phyloP scores from a whole-genome alignment of 2,888 invertebrate genomes.

The Ormyrus rosae region DNA sequence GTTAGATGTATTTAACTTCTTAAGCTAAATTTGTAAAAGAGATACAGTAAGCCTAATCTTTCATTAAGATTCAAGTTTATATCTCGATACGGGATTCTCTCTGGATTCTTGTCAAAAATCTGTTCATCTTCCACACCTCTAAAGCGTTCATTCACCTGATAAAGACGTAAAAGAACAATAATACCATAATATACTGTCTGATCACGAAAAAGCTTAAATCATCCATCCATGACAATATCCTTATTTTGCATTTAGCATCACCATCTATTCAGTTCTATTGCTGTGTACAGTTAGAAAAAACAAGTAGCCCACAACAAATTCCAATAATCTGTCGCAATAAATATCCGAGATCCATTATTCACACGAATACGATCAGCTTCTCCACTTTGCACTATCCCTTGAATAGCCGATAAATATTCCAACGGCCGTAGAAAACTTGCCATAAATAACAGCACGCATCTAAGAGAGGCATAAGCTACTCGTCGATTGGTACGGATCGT shows the following conservation, averaged over 20 bases:
- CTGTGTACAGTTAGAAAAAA: neutral
- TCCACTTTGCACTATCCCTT: conserved; percentile 37
- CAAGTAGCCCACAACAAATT: conserved; percentile 29
- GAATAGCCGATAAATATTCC: conserved; percentile 52
- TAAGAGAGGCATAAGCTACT: conserved; percentile 42
- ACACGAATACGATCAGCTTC: conserved; percentile 34
- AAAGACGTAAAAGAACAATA: conserved; percentile 11
- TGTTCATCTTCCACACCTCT: too few relatives aligned
- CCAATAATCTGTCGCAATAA: conserved; percentile 45
- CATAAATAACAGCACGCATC: conserved; percentile 51
- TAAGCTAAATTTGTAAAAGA: neutral
- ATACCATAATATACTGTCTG: neutral
- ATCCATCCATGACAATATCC: conserved; percentile 10
- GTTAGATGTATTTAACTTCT: too few relatives aligned
- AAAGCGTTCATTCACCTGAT: neutral
- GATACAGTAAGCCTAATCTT: neutral
- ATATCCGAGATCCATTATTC: conserved; percentile 23
- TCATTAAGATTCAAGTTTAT: neutral
- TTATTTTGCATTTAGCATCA: neutral
- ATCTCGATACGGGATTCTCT: too few relatives aligned
- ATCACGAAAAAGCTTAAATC: neutral
- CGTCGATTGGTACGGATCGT: conserved; percentile 24
- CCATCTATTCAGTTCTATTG: too few relatives aligned
- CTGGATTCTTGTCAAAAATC: too few relatives aligned
- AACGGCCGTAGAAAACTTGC: conserved; percentile 3